Percentiles rank a stretch among this genome's conserved stretches.
Conservation (phyloP, 1,140 invertebrate genomes). For the Tetramorium parvispinum region DNA sequence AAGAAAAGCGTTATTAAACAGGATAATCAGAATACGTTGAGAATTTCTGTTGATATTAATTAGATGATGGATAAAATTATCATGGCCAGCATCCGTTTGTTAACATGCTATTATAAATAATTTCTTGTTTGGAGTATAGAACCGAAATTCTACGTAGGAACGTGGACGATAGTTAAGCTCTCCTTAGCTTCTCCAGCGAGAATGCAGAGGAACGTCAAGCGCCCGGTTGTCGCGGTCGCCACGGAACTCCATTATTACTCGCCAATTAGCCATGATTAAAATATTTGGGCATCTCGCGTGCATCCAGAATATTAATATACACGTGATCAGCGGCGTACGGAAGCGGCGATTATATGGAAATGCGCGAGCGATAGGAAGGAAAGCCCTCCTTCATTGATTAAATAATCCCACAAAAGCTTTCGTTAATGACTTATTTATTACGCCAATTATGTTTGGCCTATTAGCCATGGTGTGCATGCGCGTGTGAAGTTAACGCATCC, state of each 20-base stretch:
- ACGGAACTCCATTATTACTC: constrained; percentile 86
- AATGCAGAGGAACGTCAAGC: constrained; percentile 69
- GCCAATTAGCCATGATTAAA: constrained; percentile 86
- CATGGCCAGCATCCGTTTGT: background rate
- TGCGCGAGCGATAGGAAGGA: constrained; percentile 80
- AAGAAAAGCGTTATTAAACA: background rate
- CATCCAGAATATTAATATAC: constrained; percentile 85
- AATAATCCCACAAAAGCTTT: constrained; percentile 80
- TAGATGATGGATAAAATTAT: background rate
- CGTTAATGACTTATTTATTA: constrained; percentile 86
- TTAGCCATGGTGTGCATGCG: constrained; percentile 74
- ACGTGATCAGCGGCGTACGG: constrained; percentile 73
- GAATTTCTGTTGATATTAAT: background rate
- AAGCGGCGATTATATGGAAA: constrained; percentile 84
- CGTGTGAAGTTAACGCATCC: background rate
- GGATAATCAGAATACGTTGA: background rate
- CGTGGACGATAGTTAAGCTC: constrained; percentile 59
- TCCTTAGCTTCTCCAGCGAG: constrained; percentile 60
- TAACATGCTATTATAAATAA: background rate
- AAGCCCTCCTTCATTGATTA: constrained; percentile 82
- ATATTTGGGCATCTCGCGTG: constrained; percentile 85
- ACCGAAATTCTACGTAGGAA: constrained; percentile 58
- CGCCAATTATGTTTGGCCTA: constrained; percentile 83
- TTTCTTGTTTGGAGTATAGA: background rate
- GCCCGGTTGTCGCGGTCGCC: constrained; percentile 62